Evolutionary conservation across 2,797 vertebrate genomes (phyloP).

Genomic region (Galaxias olidus): DNA sequence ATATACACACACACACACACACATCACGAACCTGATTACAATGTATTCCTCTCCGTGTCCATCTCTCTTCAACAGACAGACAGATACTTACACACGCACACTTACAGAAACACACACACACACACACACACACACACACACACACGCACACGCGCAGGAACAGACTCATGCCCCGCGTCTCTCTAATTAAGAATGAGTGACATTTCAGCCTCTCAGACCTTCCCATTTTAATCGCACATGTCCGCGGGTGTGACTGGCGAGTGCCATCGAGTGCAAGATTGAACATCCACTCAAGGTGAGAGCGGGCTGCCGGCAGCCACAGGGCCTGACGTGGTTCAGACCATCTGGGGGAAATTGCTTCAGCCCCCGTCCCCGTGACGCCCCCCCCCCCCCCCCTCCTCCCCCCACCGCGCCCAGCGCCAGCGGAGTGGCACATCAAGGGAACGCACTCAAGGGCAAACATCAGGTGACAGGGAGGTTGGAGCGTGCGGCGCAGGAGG

Average conservation of each 20-base stretch:
- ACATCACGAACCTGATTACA: not conserved
- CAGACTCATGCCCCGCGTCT: conserved; percentile 23
- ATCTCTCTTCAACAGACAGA: conserved; percentile 3
- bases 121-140: conserved; percentile 26
- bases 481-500: no score
- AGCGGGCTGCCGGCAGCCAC: not conserved
- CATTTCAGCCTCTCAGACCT: conserved; percentile 39
- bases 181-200: conserved; percentile 63
- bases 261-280: not conserved
- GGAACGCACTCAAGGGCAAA: no score
- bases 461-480: no score
- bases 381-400: no score
- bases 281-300: conserved; percentile 38
- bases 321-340: no score
- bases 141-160: conserved; percentile 19
- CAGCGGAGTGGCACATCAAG: no score
- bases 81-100: conserved; percentile 9
- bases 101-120: conserved; percentile 18
- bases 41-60: no score
- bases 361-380: no score
- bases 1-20: conserved; percentile 14
- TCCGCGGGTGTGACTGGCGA: not conserved
- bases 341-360: no score
- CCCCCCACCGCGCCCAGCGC: no score
- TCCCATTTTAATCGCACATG: conserved; percentile 46